Percentiles rank a stretch among this genome's conserved stretches.
These are phyloP conservation scores for Etheostoma cragini DNA, from an alignment of 2,113 vertebrate species.

Conservation along the genomic window DNA sequence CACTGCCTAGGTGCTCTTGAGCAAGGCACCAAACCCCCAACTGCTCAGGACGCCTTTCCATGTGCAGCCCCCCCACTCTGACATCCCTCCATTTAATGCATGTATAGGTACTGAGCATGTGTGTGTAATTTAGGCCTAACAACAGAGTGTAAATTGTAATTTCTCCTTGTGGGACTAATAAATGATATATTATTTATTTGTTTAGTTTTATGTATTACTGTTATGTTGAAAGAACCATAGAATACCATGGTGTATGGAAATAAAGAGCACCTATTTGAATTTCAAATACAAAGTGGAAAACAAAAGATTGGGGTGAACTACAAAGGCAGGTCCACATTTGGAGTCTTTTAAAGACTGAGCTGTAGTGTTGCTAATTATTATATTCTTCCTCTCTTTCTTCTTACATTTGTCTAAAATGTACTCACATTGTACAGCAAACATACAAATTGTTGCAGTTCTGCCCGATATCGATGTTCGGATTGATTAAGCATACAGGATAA, in stretches of 20 bases:
- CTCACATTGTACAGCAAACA: slow-evolving; percentile 3
- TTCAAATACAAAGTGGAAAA: slow-evolving; percentile 32
- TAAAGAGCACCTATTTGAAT: slow-evolving; percentile 15
- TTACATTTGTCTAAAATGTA: neutral
- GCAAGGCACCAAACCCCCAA: too few species aligned
- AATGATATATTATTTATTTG: too few species aligned
- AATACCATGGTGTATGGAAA: neutral
- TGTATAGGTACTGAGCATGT: too few species aligned
- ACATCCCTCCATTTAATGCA: too few species aligned
- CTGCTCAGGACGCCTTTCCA: too few species aligned
- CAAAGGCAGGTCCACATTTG: slow-evolving; percentile 8
- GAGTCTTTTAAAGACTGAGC: slow-evolving; percentile 51
- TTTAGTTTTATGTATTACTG: neutral
- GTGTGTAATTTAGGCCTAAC: too few species aligned
- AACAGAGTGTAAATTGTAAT: too few species aligned
- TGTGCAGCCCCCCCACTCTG: too few species aligned
- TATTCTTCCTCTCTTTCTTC: neutral
- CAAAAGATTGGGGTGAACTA: slow-evolving; percentile 24
- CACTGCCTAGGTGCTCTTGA: too few species aligned
- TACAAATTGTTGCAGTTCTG: slow-evolving; percentile 18
- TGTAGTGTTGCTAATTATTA: slow-evolving; percentile 11
- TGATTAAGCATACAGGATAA: slow-evolving; percentile 55
- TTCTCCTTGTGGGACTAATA: too few species aligned
- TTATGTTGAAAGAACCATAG: slow-evolving; percentile 45
- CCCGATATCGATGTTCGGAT: slow-evolving; percentile 49